Evolutionary conservation across 2,797 vertebrate genomes (phyloP), one percentile per base, ranked within the genome.

Genomic region (Leptatherina wallacei): DNA sequence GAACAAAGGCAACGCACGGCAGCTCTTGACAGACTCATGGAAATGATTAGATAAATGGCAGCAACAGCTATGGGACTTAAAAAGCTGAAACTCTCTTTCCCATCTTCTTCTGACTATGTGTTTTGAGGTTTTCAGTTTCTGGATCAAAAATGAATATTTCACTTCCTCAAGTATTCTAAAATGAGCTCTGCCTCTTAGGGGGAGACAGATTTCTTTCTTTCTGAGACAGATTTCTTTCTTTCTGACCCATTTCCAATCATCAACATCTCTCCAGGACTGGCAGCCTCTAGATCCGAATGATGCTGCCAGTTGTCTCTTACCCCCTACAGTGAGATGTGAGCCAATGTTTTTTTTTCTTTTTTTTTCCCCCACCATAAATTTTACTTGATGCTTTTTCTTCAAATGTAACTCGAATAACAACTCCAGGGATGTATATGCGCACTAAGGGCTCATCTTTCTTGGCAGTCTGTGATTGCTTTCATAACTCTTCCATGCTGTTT

Each of bases 161-260:
- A 80, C 35, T 63, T 90, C 69, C 75, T 84, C 30, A 75, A 88
- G 76, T 89, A 85, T 85, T 78, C 75, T 61, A 90, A 87, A 89
- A 78, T 77, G 75, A 84, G 81, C 78, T 67, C 32, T 6, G 56
- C 58, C 77, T 89, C 83, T 84, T 71, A 63, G 83, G 81, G 82
- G 75, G n/a, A n/a, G n/a, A n/a, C n/a, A n/a, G n/a, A n/a, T n/a
- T n/a, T n/a, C n/a, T n/a, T n/a, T n/a, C n/a, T n/a, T n/a, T n/a
- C n/a, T n/a, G 70, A 84, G 60, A 52, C 12, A 70, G 61, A 80
- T 64, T 69, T 71, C 61, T 58, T 86, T 75, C 63, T 84, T 65
- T 74, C 74, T 85, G 88, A 90, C 91, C 89, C 81, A 89, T 85
- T 92, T 92, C 80, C 76, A 73, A 68, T 90, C 71, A 81, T 69